Base-by-base conservation (phyloP, 2,888 invertebrate genomes). In the Lordiphosa andalusiaca region DNA sequence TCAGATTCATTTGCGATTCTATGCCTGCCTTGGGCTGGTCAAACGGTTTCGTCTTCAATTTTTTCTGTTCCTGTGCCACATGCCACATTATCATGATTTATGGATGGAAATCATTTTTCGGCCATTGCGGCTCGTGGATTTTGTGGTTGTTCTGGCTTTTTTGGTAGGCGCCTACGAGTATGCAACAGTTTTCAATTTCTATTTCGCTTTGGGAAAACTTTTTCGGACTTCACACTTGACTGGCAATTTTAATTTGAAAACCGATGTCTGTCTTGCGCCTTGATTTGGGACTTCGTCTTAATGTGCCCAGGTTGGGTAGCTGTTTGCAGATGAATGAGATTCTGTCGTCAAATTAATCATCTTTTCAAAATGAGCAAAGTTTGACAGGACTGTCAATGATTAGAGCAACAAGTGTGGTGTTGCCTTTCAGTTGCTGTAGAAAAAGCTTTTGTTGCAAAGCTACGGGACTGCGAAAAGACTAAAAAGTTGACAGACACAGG, bases 1-100 rank as follows among this genome's bases (percentile, higher is more conserved):
- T 25, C 42, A 16, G 44, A 16, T 44, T 44, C 46, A 39, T 49
- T n/a, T 51, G 44, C 36, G 9, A 23, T 36, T 48, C n/a, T 16
- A 54, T 35, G 3, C 48, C 19, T 23, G 12, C 46, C 30, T 36
- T 39, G 40, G 54, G 64, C 40, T 63, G 65, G 80, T 71, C 77
- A 72, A 63, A 76, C 55, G 60, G 58, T 81, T 84, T 76, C 84
- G 73, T 77, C 77, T 80, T 77, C 73, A 53, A 53, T 49, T 30
- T 21, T 53, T 44, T 23, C 16, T 16, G 16, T 16, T 16, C 16
- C 16, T 16, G 16, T 63, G 70, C 44, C 44, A 30, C 16, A 7
- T 9, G 44, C 30, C 82, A n/a, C 82, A 81, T 84, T 76, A 76
- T 70, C 73, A 77, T 77, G 77, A 84, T 77, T 77, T 84, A 84